Evolutionary conservation across 2,113 vertebrate genomes (phyloP).

Genomic region (Nyctereutes procyonoides): DNA sequence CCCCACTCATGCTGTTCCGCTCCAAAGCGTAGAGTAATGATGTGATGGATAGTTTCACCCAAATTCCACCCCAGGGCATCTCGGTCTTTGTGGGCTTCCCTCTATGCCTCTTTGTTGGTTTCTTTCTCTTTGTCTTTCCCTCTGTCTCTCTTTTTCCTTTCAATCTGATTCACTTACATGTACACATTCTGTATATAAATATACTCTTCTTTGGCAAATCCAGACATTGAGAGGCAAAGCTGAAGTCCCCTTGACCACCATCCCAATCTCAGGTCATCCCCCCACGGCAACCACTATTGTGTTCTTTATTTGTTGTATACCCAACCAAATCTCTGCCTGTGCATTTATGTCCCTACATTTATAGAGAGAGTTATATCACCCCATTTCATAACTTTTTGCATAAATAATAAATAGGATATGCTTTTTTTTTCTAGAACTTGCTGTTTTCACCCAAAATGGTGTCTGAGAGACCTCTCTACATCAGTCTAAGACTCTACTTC

Average conservation of each 20-base stretch:
- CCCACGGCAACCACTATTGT: neutral
- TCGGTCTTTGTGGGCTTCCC: neutral
- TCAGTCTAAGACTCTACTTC: neutral
- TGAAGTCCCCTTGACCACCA: neutral
- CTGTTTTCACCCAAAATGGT: neutral
- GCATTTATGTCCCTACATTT: neutral
- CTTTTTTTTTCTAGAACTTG: neutral
- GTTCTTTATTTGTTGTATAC: accelerated
- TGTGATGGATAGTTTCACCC: neutral
- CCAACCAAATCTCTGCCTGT: neutral
- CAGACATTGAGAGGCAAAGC: neutral
- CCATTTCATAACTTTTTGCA: neutral
- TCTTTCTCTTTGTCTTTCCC: neutral
- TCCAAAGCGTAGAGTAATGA: neutral
- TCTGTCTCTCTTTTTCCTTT: neutral
- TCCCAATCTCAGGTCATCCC: neutral
- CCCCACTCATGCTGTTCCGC: neutral
- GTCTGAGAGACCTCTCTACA: neutral
- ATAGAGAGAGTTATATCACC: neutral
- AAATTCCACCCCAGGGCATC: neutral
- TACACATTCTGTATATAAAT: neutral
- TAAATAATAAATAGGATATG: neutral
- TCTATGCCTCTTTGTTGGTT: neutral
- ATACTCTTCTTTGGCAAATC: neutral
- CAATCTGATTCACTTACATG: neutral